Evolutionary conservation across 2,113 vertebrate genomes (phyloP).

Genomic region (Percopsis transmontana): DNA sequence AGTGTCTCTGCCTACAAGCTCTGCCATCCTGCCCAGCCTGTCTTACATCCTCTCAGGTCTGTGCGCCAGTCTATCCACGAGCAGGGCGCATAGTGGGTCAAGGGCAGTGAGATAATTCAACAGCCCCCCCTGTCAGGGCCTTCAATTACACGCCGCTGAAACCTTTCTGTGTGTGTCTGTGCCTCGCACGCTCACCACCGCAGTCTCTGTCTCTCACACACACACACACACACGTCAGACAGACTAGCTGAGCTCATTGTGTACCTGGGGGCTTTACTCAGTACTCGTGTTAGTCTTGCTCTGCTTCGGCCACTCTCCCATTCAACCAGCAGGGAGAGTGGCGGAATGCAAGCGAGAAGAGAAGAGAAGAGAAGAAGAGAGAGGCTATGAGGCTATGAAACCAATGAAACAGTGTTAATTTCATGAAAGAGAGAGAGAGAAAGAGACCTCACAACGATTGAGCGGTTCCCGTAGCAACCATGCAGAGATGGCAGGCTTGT

Average conservation of each 20-base stretch:
- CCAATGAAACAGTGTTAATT: no score
- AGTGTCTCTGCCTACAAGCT: no score
- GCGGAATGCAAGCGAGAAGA: not conserved
- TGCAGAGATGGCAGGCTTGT: constrained; percentile 36
- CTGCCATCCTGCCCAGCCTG: not conserved
- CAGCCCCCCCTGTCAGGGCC: constrained; percentile 45
- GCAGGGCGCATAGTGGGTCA: constrained; percentile 44
- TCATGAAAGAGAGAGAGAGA: constrained; percentile 14
- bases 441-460: constrained; percentile 37
- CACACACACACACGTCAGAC: constrained; percentile 3
- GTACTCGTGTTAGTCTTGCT: constrained; percentile 11
- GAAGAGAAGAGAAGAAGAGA: not conserved
- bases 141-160: constrained; percentile 53
- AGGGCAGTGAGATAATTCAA: constrained; percentile 53
- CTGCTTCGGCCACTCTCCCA: not conserved
- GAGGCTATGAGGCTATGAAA: no score
- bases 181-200: not conserved
- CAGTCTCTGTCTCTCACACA: constrained; percentile 11
- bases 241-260: constrained; percentile 28
- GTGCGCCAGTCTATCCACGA: no score
- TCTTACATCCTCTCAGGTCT: no score
- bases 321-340: not conserved
- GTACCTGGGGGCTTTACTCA: constrained; percentile 8
- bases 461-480: constrained; percentile 62
- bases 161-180: constrained; percentile 7